A percentile compares a stretch with the other conserved stretches of the same genome.
These are phyloP conservation scores for Melanophora roralis DNA, from an alignment of 2,888 invertebrate species.

Conservation along the genomic window DNA sequence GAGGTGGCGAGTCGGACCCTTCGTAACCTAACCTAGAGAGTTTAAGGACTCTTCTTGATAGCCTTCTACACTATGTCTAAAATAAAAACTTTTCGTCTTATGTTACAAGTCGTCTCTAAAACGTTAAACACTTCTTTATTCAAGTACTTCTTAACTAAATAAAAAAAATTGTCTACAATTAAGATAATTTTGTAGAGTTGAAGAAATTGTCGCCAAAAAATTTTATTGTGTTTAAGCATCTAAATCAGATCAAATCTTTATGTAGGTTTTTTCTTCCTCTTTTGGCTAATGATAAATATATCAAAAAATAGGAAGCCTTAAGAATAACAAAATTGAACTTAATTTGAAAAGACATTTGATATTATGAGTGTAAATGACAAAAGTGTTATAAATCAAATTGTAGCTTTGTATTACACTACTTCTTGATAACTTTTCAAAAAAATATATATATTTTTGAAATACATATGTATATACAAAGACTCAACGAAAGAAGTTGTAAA, in stretches of 20 bases:
- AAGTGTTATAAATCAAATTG: not conserved
- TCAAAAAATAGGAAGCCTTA: not conserved
- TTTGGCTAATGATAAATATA: not conserved
- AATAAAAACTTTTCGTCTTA: too few relatives aligned
- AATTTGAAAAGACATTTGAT: conserved; percentile 30
- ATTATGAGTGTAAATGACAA: not conserved
- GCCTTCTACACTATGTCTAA: too few relatives aligned
- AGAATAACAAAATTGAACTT: not conserved
- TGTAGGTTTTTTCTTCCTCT: not conserved
- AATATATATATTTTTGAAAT: not conserved
- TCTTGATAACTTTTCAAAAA: not conserved
- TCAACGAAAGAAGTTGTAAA: conserved; percentile 3
- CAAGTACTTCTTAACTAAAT: too few relatives aligned
- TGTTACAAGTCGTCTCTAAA: too few relatives aligned
- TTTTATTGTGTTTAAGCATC: not conserved
- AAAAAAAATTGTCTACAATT: not conserved
- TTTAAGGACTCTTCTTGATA: too few relatives aligned
- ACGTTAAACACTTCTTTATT: too few relatives aligned
- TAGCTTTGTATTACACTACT: conserved; percentile 3
- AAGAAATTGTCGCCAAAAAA: conserved; percentile 47
- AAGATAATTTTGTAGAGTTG: conserved; percentile 18
- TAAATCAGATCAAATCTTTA: conserved; percentile 14
- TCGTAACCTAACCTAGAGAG: too few relatives aligned
- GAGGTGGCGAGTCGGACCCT: too few relatives aligned
- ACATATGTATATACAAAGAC: too few relatives aligned